phyloP scores from a whole-genome alignment of 2,113 vertebrate genomes.

The Rattus norvegicus region DNA sequence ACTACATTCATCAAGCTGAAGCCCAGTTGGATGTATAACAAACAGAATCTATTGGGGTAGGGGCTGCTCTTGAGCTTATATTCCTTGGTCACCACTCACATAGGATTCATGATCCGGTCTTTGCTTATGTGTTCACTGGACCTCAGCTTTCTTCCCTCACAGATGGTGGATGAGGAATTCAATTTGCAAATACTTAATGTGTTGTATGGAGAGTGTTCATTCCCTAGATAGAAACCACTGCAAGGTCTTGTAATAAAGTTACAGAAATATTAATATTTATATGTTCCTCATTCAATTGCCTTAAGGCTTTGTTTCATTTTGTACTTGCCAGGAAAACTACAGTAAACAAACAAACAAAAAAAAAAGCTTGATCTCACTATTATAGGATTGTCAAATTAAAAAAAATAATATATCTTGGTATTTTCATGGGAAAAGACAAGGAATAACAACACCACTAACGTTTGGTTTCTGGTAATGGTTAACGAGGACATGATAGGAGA shows the following conservation, averaged over 20 bases:
- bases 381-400: conserved; percentile 21
- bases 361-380: neutral
- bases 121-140: neutral
- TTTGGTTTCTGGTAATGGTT: neutral
- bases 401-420: neutral
- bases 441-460: neutral
- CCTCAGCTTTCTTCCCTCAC: neutral
- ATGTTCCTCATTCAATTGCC: neutral
- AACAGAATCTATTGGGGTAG: neutral
- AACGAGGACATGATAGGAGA: neutral
- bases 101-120: neutral
- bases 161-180: neutral
- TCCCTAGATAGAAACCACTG: neutral
- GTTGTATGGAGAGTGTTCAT: neutral
- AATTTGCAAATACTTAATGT: conserved; percentile 26
- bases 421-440: neutral
- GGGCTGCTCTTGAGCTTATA: neutral
- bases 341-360: neutral
- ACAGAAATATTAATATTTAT: conserved; percentile 10
- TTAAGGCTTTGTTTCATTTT: conserved; percentile 42
- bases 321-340: conserved; percentile 36
- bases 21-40: neutral
- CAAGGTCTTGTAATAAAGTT: conserved; percentile 32
- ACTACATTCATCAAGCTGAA: neutral
- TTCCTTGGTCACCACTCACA: neutral